Percentiles rank a stretch among this genome's conserved stretches.
Evolutionary conservation across 1,140 invertebrate genomes (phyloP).

Genomic region (Ditylenchus dipsaci): DNA sequence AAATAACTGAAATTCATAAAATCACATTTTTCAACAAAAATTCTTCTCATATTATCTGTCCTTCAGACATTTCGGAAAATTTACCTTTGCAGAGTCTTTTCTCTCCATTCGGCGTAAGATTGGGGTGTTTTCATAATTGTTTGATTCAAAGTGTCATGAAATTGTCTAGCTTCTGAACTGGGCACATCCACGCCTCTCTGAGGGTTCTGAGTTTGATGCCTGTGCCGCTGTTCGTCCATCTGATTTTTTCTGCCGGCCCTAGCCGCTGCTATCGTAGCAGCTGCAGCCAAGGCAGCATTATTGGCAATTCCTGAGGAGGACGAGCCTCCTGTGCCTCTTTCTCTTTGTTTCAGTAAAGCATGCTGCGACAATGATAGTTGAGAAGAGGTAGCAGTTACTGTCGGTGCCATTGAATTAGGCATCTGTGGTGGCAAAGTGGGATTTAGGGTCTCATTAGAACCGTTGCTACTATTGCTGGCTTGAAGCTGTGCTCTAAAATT

Average conservation of each 20-base stretch:
- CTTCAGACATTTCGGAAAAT: neutral
- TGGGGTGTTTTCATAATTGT: slow-evolving; percentile 20
- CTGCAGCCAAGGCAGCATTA: neutral
- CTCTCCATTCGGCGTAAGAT: slow-evolving; percentile 36
- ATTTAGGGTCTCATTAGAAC: neutral
- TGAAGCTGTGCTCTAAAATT: too few relatives aligned
- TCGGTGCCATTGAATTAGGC: neutral
- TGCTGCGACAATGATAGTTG: neutral
- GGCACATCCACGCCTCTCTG: neutral
- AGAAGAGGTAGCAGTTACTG: neutral
- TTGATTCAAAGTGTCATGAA: neutral
- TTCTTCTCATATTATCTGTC: too few relatives aligned
- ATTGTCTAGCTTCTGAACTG: neutral
- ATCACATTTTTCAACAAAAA: too few relatives aligned
- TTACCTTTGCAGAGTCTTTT: slow-evolving; percentile 29
- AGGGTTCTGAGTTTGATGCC: neutral
- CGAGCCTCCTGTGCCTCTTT: too few relatives aligned
- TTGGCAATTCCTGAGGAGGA: too few relatives aligned
- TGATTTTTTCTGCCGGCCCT: neutral
- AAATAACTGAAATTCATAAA: too few relatives aligned
- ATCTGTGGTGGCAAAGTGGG: neutral
- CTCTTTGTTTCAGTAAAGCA: too few relatives aligned
- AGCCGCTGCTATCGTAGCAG: neutral
- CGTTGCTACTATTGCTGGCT: neutral
- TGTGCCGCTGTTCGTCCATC: neutral